Percentiles rank a stretch among this genome's conserved stretches.
Evolutionary conservation across 2,797 vertebrate species (phyloP).

Genomic region (Phrynocephalus guinanensis): DNA sequence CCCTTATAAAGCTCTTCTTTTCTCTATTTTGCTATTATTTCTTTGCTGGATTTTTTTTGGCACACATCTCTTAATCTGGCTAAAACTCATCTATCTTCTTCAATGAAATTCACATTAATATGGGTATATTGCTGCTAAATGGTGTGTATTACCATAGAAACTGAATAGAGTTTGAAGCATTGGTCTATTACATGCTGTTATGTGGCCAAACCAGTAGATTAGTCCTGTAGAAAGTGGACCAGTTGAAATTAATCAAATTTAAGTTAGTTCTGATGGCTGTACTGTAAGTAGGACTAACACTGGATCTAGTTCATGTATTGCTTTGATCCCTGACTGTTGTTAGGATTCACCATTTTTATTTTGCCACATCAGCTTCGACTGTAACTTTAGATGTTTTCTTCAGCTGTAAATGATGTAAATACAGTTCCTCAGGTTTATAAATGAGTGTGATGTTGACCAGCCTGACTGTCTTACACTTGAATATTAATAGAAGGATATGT

Average conservation of each 20-base stretch:
- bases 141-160: too few species aligned
- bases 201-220: too few species aligned
- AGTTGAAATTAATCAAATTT: background rate
- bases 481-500: background rate
- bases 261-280: too few species aligned
- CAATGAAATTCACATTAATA: background rate
- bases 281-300: too few species aligned
- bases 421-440: background rate
- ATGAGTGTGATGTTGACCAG: background rate
- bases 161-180: background rate
- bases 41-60: too few species aligned
- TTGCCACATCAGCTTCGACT: background rate
- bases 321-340: background rate
- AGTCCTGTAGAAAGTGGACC: too few species aligned
- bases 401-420: background rate
- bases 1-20: background rate
- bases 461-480: background rate
- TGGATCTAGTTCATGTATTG: background rate
- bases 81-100: background rate
- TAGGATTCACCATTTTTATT: background rate
- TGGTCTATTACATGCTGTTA: background rate
- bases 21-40: background rate
- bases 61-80: background rate
- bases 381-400: background rate
- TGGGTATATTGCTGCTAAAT: background rate